Conservation (phyloP, 1,140 invertebrate species). For the Drosophila sturtevanti region DNA sequence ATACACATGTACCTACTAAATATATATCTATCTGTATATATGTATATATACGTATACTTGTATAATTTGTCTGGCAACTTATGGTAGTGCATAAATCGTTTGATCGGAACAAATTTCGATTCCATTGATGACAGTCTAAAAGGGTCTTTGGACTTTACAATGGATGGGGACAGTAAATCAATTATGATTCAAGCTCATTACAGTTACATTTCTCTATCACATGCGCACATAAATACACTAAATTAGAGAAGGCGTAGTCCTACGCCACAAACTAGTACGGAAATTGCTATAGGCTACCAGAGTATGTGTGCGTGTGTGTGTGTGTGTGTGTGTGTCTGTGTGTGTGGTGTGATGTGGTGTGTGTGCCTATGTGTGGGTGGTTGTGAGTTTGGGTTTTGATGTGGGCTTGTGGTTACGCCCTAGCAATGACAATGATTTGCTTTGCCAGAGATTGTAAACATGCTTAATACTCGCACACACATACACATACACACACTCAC, state of each 20-base stretch:
- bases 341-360: no score
- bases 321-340: neutral
- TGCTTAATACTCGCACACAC: constrained; percentile 13
- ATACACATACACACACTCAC: neutral
- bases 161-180: constrained; percentile 63
- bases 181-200: constrained; percentile 81
- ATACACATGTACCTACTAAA: neutral
- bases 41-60: constrained; percentile 19
- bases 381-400: constrained; percentile 2
- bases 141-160: neutral
- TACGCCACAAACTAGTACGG: constrained; percentile 63
- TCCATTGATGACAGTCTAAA: constrained; percentile 56
- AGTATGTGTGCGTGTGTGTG: constrained; percentile 10
- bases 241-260: constrained; percentile 21
- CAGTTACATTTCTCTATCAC: constrained; percentile 49
- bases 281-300: constrained; percentile 52
- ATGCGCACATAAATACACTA: constrained; percentile 21
- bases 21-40: neutral
- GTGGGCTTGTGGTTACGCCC: constrained; percentile 52
- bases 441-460: constrained; percentile 59
- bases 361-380: neutral
- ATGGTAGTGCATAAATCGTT: constrained; percentile 72
- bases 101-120: constrained; percentile 28
- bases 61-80: constrained; percentile 74
- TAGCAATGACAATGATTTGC: constrained; percentile 74